Evolutionary conservation across 1,140 invertebrate species (phyloP), one percentile per base, ranked within the genome.

Genomic region (Aphis gossypii): DNA sequence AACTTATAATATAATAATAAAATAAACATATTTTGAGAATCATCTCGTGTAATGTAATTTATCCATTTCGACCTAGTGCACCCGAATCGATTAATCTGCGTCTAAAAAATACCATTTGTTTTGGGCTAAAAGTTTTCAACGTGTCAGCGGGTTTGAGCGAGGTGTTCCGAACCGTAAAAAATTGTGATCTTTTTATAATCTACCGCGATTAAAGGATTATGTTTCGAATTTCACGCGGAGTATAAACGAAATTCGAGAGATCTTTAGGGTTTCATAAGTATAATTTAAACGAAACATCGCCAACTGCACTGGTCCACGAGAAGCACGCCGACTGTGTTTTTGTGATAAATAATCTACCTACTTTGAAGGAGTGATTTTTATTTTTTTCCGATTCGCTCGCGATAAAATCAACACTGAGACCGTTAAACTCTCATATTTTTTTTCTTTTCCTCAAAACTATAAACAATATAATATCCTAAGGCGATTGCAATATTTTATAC

Each of bases 71-170:
- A 88, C 86, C 51, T 21, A 8, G 23, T 23, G 88, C 35, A 56
- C 48, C 51, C 6, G n/a, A 51, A 54, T n/a, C 87, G 88, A 89
- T 89, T 89, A 89, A 89, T 89, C 48, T 41, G 88, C 88, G 48
- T 89, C 88, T 35, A 56, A 56, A 54, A 89, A 89, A 54, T 38
- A 56, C 35, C 88, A 56, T 89, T 89, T 56, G 51, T 89, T 56
- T 41, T 25, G 51, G 35, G 48, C 48, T 48, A 89, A 89, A 54
- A 56, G 51, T 89, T 89, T 89, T 89, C 88, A 41, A 25, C 87
- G 87, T 89, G 87, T 89, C 87, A 89, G 48, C n/a, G 48, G 14
- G 25, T 46, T 46, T 44, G 41, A 46, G 48, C 48, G 21, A 86
- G n/a, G 48, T 54, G 88, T 56, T 38, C 38, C 48, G 88, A 56